phyloP scores from a whole-genome alignment of 2,113 vertebrate genomes.

The Bubo scandiacus region DNA sequence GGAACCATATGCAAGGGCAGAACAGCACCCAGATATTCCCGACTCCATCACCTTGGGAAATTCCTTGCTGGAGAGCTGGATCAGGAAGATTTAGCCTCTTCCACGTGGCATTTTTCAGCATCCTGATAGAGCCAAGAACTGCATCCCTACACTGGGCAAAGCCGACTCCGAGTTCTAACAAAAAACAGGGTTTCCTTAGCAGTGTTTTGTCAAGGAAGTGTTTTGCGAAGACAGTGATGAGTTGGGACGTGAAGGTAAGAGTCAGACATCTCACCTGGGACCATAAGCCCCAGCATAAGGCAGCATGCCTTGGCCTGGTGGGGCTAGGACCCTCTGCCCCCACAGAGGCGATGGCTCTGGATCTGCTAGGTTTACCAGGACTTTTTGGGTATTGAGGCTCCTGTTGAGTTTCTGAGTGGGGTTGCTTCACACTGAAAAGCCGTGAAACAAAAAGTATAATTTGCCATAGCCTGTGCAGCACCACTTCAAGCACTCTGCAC shows the following conservation, averaged over 20 bases:
- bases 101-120: neutral
- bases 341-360: neutral
- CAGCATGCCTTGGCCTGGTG: neutral
- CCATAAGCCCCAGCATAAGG: neutral
- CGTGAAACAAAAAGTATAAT: neutral
- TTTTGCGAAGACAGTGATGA: neutral
- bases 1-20: fast-evolving
- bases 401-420: neutral
- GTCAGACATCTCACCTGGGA: neutral
- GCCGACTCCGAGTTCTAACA: neutral
- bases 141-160: neutral
- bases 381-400: neutral
- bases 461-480: neutral
- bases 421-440: neutral
- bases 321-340: neutral
- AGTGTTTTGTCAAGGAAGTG: neutral
- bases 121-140: neutral
- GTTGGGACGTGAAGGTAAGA: neutral
- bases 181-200: fast-evolving
- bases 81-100: neutral
- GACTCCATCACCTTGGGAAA: neutral
- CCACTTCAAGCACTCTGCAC: neutral
- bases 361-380: neutral
- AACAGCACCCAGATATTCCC: neutral
- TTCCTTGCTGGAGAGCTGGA: neutral